These are phyloP conservation scores for Megastigmus dorsalis DNA, from an alignment of 2,888 invertebrate species.

Conservation along the genomic window DNA sequence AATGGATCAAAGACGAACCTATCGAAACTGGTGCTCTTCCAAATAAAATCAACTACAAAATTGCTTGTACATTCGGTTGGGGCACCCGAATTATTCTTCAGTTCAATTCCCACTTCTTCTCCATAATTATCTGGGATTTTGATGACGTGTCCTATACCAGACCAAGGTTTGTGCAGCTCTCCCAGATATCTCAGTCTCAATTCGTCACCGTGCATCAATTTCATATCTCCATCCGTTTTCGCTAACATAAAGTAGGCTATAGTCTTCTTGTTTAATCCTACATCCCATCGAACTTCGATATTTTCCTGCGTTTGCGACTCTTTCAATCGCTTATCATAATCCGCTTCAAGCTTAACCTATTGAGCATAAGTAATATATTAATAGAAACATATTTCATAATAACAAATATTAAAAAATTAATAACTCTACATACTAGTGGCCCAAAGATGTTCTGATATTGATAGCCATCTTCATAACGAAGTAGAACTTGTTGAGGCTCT, in stretches of 20 bases:
- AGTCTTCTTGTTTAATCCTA: conserved; percentile 97
- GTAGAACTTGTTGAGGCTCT: conserved; percentile 89
- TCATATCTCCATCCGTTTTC: conserved; percentile 98
- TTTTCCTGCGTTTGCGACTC: conserved; percentile 99
- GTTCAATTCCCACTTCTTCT: conserved; percentile 97
- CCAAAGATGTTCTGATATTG: conserved; percentile 99
- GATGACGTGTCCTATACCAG: conserved; percentile 98
- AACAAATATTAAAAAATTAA: conserved; percentile 7
- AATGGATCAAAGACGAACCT: conserved; percentile 81
- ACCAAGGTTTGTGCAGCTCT: conserved; percentile 95
- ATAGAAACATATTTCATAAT: not conserved
- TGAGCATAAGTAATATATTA: not conserved
- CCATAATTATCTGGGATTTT: conserved; percentile 96
- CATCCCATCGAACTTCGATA: conserved; percentile 98
- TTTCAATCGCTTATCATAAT: conserved; percentile 97
- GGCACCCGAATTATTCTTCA: conserved; percentile 93
- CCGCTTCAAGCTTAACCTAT: conserved; percentile 90
- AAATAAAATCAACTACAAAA: conserved; percentile 98
- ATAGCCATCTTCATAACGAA: conserved; percentile 97
- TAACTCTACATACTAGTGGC: conserved; percentile 82
- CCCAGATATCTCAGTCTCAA: conserved; percentile 93
- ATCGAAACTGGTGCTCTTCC: conserved; percentile 99
- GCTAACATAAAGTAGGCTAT: conserved; percentile 98
- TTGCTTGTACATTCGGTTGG: conserved; percentile 95
- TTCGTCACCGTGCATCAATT: conserved; percentile 99